Evolutionary conservation across 1,140 invertebrate species (phyloP).

Genomic region (Chrysoperla carnea): DNA sequence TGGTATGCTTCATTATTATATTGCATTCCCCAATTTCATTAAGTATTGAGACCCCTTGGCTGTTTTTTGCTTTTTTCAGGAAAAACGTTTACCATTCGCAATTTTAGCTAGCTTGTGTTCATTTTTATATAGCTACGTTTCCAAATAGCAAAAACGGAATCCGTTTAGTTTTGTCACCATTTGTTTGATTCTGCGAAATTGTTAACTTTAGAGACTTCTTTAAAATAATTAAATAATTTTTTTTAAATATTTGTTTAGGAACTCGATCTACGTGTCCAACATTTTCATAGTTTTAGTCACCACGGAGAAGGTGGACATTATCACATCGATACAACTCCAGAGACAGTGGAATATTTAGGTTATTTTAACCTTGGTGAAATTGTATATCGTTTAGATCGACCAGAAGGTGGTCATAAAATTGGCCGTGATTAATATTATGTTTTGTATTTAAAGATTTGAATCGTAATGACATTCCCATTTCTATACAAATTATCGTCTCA

Average conservation of each 20-base stretch:
- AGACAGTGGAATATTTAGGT: slow-evolving; percentile 65
- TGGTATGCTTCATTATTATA: too few relatives aligned
- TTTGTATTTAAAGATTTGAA: neutral
- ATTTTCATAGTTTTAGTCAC: slow-evolving; percentile 84
- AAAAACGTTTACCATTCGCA: slow-evolving; percentile 1
- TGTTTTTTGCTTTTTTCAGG: neutral
- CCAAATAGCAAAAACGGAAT: too few relatives aligned
- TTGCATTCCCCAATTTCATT: too few relatives aligned
- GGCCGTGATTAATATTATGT: slow-evolving; percentile 32
- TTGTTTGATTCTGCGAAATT: too few relatives aligned
- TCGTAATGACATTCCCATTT: too few relatives aligned
- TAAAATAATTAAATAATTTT: slow-evolving; percentile 4
- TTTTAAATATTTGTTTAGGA: slow-evolving; percentile 31
- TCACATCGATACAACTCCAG: slow-evolving; percentile 82
- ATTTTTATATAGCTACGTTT: too few relatives aligned
- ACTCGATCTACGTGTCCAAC: slow-evolving; percentile 76
- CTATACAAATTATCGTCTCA: too few relatives aligned
- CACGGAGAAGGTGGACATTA: slow-evolving; percentile 89
- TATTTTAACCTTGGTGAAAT: slow-evolving; percentile 65
- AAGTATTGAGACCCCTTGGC: too few relatives aligned
- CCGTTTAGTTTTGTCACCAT: too few relatives aligned
- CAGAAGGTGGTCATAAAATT: slow-evolving; percentile 30
- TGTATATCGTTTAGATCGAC: slow-evolving; percentile 67
- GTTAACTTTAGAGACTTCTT: too few relatives aligned
- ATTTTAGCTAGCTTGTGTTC: too few relatives aligned